Conservation (phyloP, 2,888 invertebrate species). For the Tyria jacobaeae region DNA sequence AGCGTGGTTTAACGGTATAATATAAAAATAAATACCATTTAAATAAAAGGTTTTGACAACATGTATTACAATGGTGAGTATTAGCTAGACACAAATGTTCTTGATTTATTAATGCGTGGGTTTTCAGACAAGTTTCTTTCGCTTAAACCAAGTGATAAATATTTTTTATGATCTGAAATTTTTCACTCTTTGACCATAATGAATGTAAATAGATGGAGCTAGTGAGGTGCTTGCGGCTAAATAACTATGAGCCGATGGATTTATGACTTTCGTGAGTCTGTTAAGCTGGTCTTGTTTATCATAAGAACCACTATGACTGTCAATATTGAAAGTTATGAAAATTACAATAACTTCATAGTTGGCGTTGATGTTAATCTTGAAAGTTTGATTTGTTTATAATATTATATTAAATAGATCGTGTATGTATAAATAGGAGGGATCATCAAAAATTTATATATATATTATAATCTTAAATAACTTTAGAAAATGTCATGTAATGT, state of each 20-base stretch:
- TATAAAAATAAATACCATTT: conserved; percentile 25
- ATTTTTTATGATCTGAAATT: conserved; percentile 28
- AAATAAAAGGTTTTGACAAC: conserved; percentile 33
- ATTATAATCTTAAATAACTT: too few relatives aligned
- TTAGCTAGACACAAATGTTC: conserved; percentile 30
- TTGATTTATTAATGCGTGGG: conserved; percentile 42
- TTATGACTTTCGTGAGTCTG: conserved; percentile 16
- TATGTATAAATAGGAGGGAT: too few relatives aligned
- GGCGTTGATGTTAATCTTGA: neutral
- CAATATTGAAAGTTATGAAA: conserved; percentile 14
- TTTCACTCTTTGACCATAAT: conserved; percentile 27
- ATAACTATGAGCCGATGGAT: conserved; percentile 20
- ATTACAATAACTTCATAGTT: conserved; percentile 5
- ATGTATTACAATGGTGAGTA: conserved; percentile 36
- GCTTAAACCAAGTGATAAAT: conserved; percentile 28
- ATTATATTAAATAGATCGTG: too few relatives aligned
- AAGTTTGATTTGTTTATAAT: neutral
- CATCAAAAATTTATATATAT: too few relatives aligned
- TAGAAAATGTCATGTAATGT: too few relatives aligned
- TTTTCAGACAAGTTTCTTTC: conserved; percentile 41
- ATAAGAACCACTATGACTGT: conserved; percentile 5
- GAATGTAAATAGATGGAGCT: conserved; percentile 20
- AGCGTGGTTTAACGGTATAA: conserved; percentile 13
- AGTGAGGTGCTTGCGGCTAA: conserved; percentile 24
- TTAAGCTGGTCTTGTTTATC: conserved; percentile 9